Evolutionary conservation across 2,113 vertebrate species (phyloP).

Genomic region (Syngnathus typhle): DNA sequence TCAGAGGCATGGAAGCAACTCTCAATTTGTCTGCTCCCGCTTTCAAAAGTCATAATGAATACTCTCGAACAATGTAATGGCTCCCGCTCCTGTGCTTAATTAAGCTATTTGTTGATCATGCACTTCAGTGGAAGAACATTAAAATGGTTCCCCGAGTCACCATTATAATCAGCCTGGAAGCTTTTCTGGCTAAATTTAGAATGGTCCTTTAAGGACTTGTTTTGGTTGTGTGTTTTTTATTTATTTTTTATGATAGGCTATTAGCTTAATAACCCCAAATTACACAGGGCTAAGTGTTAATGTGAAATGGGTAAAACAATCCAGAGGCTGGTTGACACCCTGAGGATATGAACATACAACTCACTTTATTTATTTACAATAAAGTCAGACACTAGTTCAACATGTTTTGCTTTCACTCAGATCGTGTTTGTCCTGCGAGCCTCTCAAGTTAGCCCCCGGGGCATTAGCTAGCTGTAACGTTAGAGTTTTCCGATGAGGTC

Average conservation of each 20-base stretch:
- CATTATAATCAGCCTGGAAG: conserved; percentile 6
- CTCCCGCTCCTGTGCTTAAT: conserved; percentile 40
- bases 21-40: conserved; percentile 68
- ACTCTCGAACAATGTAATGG: conserved; percentile 39
- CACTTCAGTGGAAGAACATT: conserved; percentile 52
- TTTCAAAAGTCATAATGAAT: conserved; percentile 44
- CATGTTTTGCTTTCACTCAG: conserved; percentile 57
- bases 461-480: conserved; percentile 55
- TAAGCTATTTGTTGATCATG: conserved; percentile 59
- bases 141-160: conserved; percentile 24
- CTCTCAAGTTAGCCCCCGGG: conserved; percentile 46
- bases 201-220: conserved; percentile 9
- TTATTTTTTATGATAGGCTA: not conserved
- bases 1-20: conserved; percentile 66
- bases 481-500: conserved; percentile 45
- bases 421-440: conserved; percentile 56
- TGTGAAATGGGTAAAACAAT: conserved; percentile 10
- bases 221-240: conserved; percentile 6
- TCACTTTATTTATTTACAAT: conserved; percentile 26
- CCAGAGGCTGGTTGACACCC: conserved; percentile 22
- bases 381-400: conserved; percentile 46
- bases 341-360: conserved; percentile 18
- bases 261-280: conserved; percentile 17
- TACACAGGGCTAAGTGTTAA: conserved; percentile 13
- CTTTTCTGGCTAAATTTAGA: conserved; percentile 16